Evolutionary conservation across 2,888 invertebrate genomes (phyloP).

Genomic region (Noctua comes): DNA sequence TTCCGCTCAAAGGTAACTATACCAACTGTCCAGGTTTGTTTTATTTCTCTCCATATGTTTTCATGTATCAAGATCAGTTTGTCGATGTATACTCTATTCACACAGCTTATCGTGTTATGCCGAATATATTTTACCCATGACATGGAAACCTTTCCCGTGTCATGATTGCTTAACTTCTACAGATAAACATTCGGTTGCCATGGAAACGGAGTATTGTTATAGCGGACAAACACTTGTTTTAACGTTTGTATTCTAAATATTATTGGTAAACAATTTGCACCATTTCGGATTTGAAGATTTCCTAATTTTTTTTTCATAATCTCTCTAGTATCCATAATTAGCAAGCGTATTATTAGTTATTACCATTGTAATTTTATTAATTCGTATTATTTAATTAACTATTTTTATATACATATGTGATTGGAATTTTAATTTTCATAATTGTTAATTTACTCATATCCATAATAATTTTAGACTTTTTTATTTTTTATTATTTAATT

Average conservation of each 20-base stretch:
- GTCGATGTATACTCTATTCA: background rate
- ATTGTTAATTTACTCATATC: no score
- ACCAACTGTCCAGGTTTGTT: no score
- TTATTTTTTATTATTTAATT: no score
- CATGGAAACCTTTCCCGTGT: slow-evolving; percentile 41
- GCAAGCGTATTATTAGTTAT: no score
- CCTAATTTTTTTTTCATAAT: background rate
- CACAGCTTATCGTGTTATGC: slow-evolving; percentile 26
- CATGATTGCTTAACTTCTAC: slow-evolving; percentile 28
- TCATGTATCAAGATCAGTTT: background rate
- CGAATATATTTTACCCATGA: slow-evolving; percentile 39
- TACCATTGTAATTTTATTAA: no score
- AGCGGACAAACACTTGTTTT: slow-evolving; percentile 1
- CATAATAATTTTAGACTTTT: no score
- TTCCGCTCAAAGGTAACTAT: no score
- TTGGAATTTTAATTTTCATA: no score
- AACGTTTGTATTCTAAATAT: background rate
- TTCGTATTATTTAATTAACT: no score
- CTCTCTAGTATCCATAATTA: no score
- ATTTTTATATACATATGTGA: no score
- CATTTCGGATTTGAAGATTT: background rate
- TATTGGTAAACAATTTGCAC: background rate
- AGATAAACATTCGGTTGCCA: slow-evolving; percentile 34
- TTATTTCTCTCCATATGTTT: no score
- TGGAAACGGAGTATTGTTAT: slow-evolving; percentile 22